These are phyloP conservation scores for Brachirus orientalis DNA, from an alignment of 2,113 vertebrate genomes.

Conservation along the genomic window DNA sequence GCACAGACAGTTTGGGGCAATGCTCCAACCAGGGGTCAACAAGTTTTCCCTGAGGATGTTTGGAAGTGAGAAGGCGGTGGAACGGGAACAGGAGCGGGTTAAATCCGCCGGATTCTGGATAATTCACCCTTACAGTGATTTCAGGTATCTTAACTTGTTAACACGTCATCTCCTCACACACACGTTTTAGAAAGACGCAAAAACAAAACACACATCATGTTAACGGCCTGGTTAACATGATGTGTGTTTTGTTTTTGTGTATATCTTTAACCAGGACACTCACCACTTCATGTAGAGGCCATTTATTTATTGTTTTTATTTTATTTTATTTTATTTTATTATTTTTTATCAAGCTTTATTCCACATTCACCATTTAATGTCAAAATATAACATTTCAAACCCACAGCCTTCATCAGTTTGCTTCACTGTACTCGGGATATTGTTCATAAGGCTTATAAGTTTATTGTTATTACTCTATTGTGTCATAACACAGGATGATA, in stretches of 20 bases:
- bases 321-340: too few species aligned
- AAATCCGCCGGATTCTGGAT: constrained; percentile 99
- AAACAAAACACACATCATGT: constrained; percentile 38
- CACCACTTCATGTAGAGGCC: constrained; percentile 3
- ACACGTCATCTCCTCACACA: constrained; percentile 11
- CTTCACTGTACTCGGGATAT: neutral
- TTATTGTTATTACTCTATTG: neutral
- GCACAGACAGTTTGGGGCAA: constrained; percentile 96
- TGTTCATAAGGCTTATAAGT: neutral
- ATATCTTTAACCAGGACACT: constrained; percentile 6
- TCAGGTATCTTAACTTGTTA: constrained; percentile 86
- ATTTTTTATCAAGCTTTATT: too few species aligned
- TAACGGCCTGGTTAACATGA: constrained; percentile 27
- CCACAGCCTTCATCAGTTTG: too few species aligned
- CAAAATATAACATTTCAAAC: too few species aligned
- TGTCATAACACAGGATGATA: neutral
- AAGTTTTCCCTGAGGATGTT: constrained; percentile 99
- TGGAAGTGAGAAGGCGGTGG: constrained; percentile 99
- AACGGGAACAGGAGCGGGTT: constrained; percentile 96
- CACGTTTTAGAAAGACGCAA: neutral
- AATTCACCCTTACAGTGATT: constrained; percentile 99
- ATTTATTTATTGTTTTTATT: neutral
- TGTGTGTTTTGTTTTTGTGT: constrained; percentile 38
- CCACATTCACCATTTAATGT: too few species aligned
- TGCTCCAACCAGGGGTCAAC: constrained; percentile 99